A percentile compares a stretch with the other conserved stretches of the same genome.
Evolutionary conservation across 2,888 invertebrate genomes (phyloP).

Genomic region (Merodon equestris): DNA sequence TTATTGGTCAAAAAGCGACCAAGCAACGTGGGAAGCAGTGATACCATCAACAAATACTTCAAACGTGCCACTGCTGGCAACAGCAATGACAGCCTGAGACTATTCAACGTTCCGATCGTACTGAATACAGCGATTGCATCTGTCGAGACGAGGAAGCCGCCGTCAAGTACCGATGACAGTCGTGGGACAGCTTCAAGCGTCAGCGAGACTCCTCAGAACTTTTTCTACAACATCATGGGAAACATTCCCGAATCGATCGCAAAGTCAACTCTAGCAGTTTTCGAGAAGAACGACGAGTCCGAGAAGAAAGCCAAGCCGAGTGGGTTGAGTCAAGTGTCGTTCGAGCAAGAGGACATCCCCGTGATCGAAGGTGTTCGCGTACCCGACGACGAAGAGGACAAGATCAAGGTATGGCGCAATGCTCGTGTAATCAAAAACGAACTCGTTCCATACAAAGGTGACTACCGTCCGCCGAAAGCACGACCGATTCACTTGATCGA

Average conservation of each 20-base stretch:
- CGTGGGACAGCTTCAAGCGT: not conserved
- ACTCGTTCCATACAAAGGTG: slow-evolving; percentile 86
- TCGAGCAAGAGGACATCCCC: slow-evolving; percentile 81
- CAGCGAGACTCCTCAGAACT: slow-evolving; percentile 25
- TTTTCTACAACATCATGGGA: slow-evolving; percentile 63
- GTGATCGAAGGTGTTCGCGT: slow-evolving; percentile 88
- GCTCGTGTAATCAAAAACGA: slow-evolving; percentile 92
- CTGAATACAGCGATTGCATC: slow-evolving; percentile 42
- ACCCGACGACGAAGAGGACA: slow-evolving; percentile 90
- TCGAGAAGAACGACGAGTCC: slow-evolving; percentile 35
- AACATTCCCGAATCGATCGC: slow-evolving; percentile 58
- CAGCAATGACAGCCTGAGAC: slow-evolving; percentile 48
- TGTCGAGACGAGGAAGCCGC: slow-evolving; percentile 27
- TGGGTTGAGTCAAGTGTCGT: slow-evolving; percentile 22
- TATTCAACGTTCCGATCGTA: slow-evolving; percentile 56
- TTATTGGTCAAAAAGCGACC: slow-evolving; percentile 60
- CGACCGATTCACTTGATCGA: slow-evolving; percentile 55
- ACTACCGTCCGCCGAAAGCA: slow-evolving; percentile 83
- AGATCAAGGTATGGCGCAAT: slow-evolving; percentile 89
- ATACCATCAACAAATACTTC: slow-evolving; percentile 49
- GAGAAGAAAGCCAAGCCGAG: slow-evolving; percentile 28
- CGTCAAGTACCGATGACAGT: slow-evolving; percentile 8
- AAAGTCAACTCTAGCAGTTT: slow-evolving; percentile 49
- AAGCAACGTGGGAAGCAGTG: slow-evolving; percentile 44
- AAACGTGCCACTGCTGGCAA: slow-evolving; percentile 44